Conservation (phyloP, 2,797 vertebrate species). For the Acanthurus leucopareius region DNA sequence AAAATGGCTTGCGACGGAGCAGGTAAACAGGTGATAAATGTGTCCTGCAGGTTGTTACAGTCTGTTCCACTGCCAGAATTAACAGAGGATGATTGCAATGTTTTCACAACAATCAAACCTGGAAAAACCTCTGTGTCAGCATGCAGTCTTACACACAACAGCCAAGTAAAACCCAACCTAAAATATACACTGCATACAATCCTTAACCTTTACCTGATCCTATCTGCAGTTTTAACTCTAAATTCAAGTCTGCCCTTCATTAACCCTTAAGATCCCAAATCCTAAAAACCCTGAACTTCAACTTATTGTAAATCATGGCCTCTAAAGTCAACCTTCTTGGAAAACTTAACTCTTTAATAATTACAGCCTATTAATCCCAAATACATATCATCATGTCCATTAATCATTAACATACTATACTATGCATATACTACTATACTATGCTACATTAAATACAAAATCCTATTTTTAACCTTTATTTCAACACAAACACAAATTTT, state of each 20-base stretch:
- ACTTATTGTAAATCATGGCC: no score
- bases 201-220: background rate
- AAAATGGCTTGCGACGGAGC: background rate
- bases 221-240: background rate
- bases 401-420: background rate
- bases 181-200: background rate
- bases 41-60: conserved; percentile 58
- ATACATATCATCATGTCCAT: background rate
- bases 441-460: no score
- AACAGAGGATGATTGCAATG: conserved; percentile 65
- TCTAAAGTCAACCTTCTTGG: no score
- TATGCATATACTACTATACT: no score
- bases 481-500: no score
- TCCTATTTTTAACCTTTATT: no score
- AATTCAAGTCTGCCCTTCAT: background rate
- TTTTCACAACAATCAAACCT: conserved; percentile 80
- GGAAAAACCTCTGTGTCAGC: conserved; percentile 65
- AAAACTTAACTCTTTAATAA: no score
- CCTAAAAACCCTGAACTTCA: background rate
- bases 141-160: conserved; percentile 35
- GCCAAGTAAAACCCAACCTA: background rate
- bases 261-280: background rate
- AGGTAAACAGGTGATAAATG: conserved; percentile 29
- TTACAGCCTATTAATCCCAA: background rate
- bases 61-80: conserved; percentile 44